Evolutionary conservation across 2,888 invertebrate genomes (phyloP), one percentile per base, ranked within the genome.

Genomic region (Macroteleia sp.): DNA sequence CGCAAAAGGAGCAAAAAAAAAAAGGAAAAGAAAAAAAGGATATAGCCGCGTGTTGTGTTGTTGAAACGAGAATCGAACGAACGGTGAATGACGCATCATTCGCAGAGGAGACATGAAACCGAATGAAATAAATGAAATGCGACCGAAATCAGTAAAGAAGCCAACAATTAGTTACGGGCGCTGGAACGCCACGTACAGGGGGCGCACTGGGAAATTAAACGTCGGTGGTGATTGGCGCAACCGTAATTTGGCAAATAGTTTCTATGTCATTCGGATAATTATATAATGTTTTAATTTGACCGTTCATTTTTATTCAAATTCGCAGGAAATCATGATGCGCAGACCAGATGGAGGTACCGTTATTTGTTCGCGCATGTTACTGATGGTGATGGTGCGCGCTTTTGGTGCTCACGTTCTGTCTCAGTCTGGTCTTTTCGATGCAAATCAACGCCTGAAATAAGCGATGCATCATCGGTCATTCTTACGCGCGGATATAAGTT

Each of bases 121-220:
- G 19, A 56, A 34, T 20, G 34, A 50, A 52, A 66, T 46, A 28
- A 67, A 61, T 48, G 66, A 46, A 74, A 74, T 25, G 48, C 52
- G 46, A 32, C 30, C 46, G 42, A 66, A 74, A 74, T 74, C 74
- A 54, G 71, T 56, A 67, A 66, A 67, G 67, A 52, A 39, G 50
- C 39, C 62, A 30, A 62, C 64, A 62, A 67, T 67, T 73, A 67
- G 61, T 73, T 67, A 56, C 50, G 42, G 66, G 66, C 66, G 34
- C 25, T 42, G 74, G 57, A 59, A 66, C 57, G 16, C 16, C 17
- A 46, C 28, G 46, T 50, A 73, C 59, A 50, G 14, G 41, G 56
- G 36, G 64, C 67, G 67, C 67, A 42, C 54, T 64, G 71, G 61
- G 61, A 77, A 77, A 77, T 77, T 77, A 71, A 71, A 77, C 44